phyloP scores from a whole-genome alignment of 2,888 invertebrate species.

The Agriotes lineatus region DNA sequence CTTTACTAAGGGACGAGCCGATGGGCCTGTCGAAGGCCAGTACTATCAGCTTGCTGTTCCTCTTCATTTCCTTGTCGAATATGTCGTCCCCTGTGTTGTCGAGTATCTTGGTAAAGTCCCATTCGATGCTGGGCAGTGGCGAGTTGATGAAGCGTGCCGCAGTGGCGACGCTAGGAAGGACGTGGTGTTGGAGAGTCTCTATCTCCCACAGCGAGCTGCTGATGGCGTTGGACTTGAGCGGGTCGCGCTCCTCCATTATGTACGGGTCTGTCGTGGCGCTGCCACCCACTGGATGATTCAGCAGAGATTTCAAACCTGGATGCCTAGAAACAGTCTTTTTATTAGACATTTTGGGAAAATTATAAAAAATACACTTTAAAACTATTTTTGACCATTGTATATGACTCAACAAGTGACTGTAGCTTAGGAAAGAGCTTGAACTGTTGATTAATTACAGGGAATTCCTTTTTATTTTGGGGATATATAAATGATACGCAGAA shows the following conservation, averaged over 20 bases:
- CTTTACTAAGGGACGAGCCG: constrained; percentile 70
- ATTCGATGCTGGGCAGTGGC: constrained; percentile 76
- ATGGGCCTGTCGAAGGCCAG: constrained; percentile 81
- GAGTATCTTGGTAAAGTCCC: constrained; percentile 75
- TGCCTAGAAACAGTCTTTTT: constrained; percentile 84
- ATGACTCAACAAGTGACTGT: no score
- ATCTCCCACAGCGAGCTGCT: constrained; percentile 96
- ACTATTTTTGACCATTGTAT: no score
- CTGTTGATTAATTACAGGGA: no score
- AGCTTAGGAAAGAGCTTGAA: no score
- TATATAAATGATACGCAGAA: no score
- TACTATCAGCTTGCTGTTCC: constrained; percentile 80
- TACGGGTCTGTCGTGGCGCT: constrained; percentile 82
- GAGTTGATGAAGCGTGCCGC: constrained; percentile 80
- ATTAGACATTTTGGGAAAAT: no score
- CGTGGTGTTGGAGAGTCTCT: constrained; percentile 80
- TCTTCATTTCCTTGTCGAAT: constrained; percentile 83
- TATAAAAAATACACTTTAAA: no score
- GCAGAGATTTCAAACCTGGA: constrained; percentile 80
- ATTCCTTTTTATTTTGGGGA: no score
- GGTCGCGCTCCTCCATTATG: constrained; percentile 84
- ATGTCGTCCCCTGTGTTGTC: constrained; percentile 76
- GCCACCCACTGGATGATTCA: constrained; percentile 69
- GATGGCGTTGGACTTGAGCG: constrained; percentile 82
- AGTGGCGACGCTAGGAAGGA: constrained; percentile 77